Conservation (phyloP, 2,888 invertebrate genomes). For the Epinotia ramella region DNA sequence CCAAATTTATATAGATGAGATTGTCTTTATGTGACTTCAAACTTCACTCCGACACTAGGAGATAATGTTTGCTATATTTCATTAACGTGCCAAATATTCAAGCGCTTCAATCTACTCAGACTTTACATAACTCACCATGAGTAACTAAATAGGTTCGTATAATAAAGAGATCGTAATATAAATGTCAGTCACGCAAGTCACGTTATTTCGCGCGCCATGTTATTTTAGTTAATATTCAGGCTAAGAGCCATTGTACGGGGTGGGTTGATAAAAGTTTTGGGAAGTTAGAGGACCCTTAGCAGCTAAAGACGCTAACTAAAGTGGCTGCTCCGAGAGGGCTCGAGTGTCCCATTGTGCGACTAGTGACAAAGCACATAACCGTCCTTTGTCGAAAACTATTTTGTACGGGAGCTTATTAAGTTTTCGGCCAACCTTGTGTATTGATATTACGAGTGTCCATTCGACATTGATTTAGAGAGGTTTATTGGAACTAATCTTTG, state of each 20-base stretch:
- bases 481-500: conserved; percentile 1
- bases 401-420: conserved; percentile 37
- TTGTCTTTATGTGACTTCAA: conserved; percentile 23
- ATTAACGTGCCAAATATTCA: conserved; percentile 32
- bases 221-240: conserved; percentile 51
- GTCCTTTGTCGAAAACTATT: conserved; percentile 52
- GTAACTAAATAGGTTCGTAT: conserved; percentile 34
- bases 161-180: conserved; percentile 39
- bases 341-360: conserved; percentile 49
- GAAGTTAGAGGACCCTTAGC: conserved; percentile 53
- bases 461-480: conserved; percentile 19
- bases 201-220: conserved; percentile 43
- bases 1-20: conserved; percentile 29
- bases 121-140: conserved; percentile 29
- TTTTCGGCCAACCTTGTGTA: conserved; percentile 20
- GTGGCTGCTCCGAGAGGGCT: conserved; percentile 56
- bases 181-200: conserved; percentile 30
- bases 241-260: conserved; percentile 46
- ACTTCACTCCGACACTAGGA: conserved; percentile 13
- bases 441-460: conserved; percentile 22
- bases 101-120: conserved; percentile 30
- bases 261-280: conserved; percentile 58
- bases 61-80: conserved; percentile 37
- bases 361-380: conserved; percentile 50
- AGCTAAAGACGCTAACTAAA: conserved; percentile 55